Evolutionary conservation across 2,888 invertebrate genomes (phyloP).

Genomic region (Ectropis crepuscularia): DNA sequence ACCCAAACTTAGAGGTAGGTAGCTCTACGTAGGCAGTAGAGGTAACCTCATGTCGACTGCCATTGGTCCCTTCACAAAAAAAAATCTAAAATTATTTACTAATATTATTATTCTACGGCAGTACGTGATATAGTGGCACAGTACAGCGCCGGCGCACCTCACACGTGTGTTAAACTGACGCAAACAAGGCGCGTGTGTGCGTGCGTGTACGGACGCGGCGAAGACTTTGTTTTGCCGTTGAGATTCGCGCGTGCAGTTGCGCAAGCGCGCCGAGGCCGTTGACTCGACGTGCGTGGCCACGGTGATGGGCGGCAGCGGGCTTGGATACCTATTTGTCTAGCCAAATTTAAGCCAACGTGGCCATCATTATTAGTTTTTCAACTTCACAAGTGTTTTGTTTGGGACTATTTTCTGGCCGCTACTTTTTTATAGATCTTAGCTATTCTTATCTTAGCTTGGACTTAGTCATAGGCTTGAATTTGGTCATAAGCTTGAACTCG

Average conservation of each 20-base stretch:
- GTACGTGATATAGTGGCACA: neutral
- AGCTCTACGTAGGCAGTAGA: too few relatives aligned
- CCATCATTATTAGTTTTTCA: too few relatives aligned
- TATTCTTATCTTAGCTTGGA: too few relatives aligned
- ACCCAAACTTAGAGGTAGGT: too few relatives aligned
- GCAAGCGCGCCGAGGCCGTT: conserved; percentile 83
- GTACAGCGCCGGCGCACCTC: conserved; percentile 7
- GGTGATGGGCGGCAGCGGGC: conserved; percentile 40
- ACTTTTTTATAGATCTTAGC: too few relatives aligned
- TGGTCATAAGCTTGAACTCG: too few relatives aligned
- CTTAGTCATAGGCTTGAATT: too few relatives aligned
- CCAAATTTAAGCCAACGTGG: too few relatives aligned
- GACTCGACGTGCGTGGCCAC: conserved; percentile 58
- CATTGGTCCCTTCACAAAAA: neutral
- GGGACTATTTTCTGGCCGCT: too few relatives aligned
- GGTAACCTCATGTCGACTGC: too few relatives aligned
- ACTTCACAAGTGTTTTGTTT: too few relatives aligned
- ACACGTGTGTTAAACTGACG: conserved; percentile 44
- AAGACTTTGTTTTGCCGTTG: conserved; percentile 81
- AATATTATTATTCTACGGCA: neutral
- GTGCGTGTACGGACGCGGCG: conserved; percentile 56
- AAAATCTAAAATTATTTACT: neutral
- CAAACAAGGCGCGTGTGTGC: conserved; percentile 51
- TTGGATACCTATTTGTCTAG: conserved; percentile 28
- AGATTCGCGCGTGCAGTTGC: conserved; percentile 84